Evolutionary conservation across 2,888 invertebrate genomes (phyloP).

Genomic region (Nemotelus pantherinus): DNA sequence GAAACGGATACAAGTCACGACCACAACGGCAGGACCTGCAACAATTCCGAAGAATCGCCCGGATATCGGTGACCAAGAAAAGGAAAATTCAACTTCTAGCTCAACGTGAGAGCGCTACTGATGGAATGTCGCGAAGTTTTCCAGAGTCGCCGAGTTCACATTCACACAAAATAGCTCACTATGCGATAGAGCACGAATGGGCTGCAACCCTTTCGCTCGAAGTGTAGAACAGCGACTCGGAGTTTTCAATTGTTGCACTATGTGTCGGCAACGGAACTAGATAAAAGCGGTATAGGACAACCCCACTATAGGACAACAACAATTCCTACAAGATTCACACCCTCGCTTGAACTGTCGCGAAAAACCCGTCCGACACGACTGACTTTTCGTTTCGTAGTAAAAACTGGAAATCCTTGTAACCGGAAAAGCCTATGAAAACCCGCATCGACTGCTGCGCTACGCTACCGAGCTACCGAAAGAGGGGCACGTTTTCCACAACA

Average conservation of each 20-base stretch:
- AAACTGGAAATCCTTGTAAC: slow-evolving; percentile 51
- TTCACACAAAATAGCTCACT: not conserved
- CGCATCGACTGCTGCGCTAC: slow-evolving; percentile 25
- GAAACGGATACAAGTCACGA: not conserved
- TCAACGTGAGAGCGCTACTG: too few species aligned
- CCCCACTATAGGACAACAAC: slow-evolving; percentile 21
- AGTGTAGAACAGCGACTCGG: not conserved
- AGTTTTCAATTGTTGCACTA: slow-evolving; percentile 34
- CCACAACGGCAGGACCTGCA: not conserved
- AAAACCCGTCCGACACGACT: slow-evolving; percentile 55
- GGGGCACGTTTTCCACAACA: not conserved
- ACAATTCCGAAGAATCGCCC: not conserved
- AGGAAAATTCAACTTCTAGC: not conserved
- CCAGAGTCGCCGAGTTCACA: not conserved
- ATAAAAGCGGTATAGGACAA: slow-evolving; percentile 5
- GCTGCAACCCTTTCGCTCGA: not conserved
- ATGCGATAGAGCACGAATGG: slow-evolving; percentile 2
- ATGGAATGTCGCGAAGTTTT: not conserved
- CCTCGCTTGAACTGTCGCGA: not conserved
- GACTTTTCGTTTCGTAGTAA: slow-evolving; percentile 58
- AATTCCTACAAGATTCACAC: slow-evolving; percentile 8
- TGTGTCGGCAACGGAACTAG: not conserved
- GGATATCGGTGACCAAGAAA: slow-evolving; percentile 11
- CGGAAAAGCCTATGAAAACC: slow-evolving; percentile 34
- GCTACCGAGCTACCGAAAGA: not conserved